These are phyloP conservation scores for Brachypterus glaber DNA, from an alignment of 2,888 invertebrate species.

Conservation along the genomic window DNA sequence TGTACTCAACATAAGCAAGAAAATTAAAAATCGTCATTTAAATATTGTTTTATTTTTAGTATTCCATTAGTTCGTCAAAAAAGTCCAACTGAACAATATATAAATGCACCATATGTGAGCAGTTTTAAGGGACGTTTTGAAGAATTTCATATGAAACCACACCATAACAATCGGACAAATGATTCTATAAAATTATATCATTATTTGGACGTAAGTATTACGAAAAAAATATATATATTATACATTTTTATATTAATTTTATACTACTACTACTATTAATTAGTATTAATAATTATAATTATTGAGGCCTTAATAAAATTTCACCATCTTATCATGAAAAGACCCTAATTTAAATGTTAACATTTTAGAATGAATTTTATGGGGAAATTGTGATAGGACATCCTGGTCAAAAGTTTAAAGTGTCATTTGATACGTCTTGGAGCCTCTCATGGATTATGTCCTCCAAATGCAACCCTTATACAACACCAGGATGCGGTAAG, in stretches of 20 bases:
- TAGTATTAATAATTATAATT: not conserved
- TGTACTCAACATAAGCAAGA: too few relatives aligned
- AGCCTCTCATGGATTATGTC: slow-evolving; percentile 42
- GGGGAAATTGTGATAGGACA: slow-evolving; percentile 41
- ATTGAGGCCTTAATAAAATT: not conserved
- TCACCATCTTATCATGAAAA: not conserved
- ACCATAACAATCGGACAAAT: slow-evolving; percentile 24
- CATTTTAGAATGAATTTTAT: slow-evolving; percentile 43
- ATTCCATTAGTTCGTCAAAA: slow-evolving; percentile 22
- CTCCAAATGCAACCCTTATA: slow-evolving; percentile 34
- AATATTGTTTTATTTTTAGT: not conserved
- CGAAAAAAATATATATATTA: not conserved
- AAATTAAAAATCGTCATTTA: too few relatives aligned
- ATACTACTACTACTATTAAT: too few relatives aligned
- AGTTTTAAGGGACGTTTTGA: slow-evolving; percentile 22
- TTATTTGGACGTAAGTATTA: slow-evolving; percentile 38
- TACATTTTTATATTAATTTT: too few relatives aligned
- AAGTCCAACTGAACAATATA: slow-evolving; percentile 27
- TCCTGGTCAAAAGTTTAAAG: slow-evolving; percentile 41
- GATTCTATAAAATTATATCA: slow-evolving; percentile 38
- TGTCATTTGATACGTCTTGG: slow-evolving; percentile 46
- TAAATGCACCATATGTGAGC: slow-evolving; percentile 24
- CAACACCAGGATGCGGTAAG: slow-evolving; percentile 42
- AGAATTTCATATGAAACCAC: slow-evolving; percentile 19
- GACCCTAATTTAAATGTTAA: not conserved